These are phyloP conservation scores for Nannospalax galili DNA, from an alignment of 2,113 vertebrate genomes.

Conservation along the genomic window DNA sequence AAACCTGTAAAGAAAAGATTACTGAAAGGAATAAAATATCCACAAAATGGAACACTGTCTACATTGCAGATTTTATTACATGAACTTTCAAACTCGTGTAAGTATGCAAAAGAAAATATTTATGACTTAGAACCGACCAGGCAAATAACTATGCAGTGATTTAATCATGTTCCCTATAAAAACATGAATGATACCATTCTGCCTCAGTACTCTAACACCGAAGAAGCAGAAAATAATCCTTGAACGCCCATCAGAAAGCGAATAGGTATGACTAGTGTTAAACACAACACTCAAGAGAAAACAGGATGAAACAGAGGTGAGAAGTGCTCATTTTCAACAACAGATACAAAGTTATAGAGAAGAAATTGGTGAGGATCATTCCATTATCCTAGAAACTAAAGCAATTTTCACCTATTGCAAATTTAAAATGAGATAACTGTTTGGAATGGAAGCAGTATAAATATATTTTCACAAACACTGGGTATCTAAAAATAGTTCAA, in stretches of 20 bases:
- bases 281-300: conserved; percentile 45
- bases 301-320: neutral
- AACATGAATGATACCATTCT: neutral
- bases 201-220: neutral
- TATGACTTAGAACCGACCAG: neutral
- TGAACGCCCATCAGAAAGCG: neutral
- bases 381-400: conserved; percentile 65
- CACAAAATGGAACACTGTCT: neutral
- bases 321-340: conserved; percentile 60
- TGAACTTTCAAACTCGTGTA: neutral
- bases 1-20: neutral
- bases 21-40: neutral
- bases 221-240: neutral
- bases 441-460: conserved; percentile 32
- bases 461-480: neutral
- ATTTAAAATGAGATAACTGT: conserved; percentile 56
- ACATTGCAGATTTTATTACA: neutral
- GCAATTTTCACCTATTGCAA: conserved; percentile 60
- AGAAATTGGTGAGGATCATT: conserved; percentile 59
- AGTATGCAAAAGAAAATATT: neutral
- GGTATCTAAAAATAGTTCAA: neutral
- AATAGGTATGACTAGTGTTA: conserved; percentile 54
- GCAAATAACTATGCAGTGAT: neutral
- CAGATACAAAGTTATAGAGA: conserved; percentile 42
- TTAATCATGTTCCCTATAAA: neutral